A percentile compares a stretch with the other conserved stretches of the same genome.
These are phyloP conservation scores for Venturia canescens DNA, from an alignment of 1,140 invertebrate species.

Conservation along the genomic window DNA sequence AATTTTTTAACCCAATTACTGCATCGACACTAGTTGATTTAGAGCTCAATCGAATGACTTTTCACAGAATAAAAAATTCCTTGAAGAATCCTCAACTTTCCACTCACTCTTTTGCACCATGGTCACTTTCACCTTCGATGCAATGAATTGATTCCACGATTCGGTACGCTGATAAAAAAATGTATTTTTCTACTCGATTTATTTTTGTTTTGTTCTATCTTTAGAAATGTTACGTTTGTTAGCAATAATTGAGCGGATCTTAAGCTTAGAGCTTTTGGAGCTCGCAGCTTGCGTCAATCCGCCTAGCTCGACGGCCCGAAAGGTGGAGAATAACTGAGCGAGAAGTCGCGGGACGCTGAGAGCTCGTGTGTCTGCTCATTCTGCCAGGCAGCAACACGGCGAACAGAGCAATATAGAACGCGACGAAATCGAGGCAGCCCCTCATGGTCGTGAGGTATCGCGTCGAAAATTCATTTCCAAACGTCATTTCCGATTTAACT, in stretches of 20 bases:
- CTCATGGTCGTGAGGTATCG: neutral
- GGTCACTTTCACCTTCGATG: slow-evolving; percentile 53
- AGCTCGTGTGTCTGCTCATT: slow-evolving; percentile 53
- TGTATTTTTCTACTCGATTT: too few relatives aligned
- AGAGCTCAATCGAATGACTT: neutral
- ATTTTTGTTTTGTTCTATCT: too few relatives aligned
- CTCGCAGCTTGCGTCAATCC: neutral
- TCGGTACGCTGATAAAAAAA: too few relatives aligned
- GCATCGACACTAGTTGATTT: slow-evolving; percentile 1
- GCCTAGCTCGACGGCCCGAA: slow-evolving; percentile 48
- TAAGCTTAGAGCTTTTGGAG: neutral
- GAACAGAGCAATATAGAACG: neutral
- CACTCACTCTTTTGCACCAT: slow-evolving; percentile 76
- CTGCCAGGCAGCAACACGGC: slow-evolving; percentile 58
- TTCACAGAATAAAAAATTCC: neutral
- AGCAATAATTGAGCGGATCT: too few relatives aligned
- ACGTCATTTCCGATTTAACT: neutral
- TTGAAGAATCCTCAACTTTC: neutral
- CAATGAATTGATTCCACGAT: too few relatives aligned
- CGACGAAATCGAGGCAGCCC: neutral
- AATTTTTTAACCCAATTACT: neutral
- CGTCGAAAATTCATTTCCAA: neutral
- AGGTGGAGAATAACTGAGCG: slow-evolving; percentile 69
- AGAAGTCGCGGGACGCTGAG: slow-evolving; percentile 65
- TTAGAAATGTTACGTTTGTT: too few relatives aligned